Base-by-base conservation (phyloP, 2,113 vertebrate genomes). In the Chlorocebus sabaeus region DNA sequence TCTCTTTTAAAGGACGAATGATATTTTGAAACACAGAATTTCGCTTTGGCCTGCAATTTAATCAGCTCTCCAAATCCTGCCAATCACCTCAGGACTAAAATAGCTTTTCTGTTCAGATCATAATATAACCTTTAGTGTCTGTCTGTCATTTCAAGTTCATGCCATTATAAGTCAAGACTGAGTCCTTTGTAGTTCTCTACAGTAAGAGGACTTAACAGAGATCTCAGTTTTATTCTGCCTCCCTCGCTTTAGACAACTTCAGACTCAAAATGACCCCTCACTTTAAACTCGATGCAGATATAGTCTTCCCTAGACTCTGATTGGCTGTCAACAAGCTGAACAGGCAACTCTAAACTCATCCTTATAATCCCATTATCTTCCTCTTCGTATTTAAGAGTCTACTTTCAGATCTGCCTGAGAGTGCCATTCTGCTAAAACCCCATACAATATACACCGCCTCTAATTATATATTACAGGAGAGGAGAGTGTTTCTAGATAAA, bases 131-230 rank as follows among this genome's bases (percentile, higher is more conserved):
- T 90, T 86, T 43, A 72, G 59, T 18, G 16, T 93, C 89, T 52
- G 68, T 88, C 93, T 97, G 83, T 90, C 95, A 97, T 95, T 94
- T 95, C 79, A 90, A 95, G 93, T 90, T 93, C 93, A 73, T 52
- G 70, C 75, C 72, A 68, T 72, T 92, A 4, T 55, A 97, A 92
- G 89, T 92, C 84, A 55, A 90, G 89, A 82, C 4, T 0, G 23
- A 83, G 73, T 95, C 73, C 86, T 96, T 86, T 87, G 87, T 82
- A 73, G 48, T 38, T 80, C 55, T 95, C 43, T 55, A 35, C 59
- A 18, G 12, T 55, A 45, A 83, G 48, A 95, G 64, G 76, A 55
- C 64, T 68, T 90, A 38, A 76, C 82, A 45, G 50, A 68, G 59
- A 81, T 89, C 64, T 87, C 50, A 18, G 25, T 59, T 90, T 76